Conservation (phyloP, 2,113 vertebrate genomes). For the Mus spicilegus region DNA sequence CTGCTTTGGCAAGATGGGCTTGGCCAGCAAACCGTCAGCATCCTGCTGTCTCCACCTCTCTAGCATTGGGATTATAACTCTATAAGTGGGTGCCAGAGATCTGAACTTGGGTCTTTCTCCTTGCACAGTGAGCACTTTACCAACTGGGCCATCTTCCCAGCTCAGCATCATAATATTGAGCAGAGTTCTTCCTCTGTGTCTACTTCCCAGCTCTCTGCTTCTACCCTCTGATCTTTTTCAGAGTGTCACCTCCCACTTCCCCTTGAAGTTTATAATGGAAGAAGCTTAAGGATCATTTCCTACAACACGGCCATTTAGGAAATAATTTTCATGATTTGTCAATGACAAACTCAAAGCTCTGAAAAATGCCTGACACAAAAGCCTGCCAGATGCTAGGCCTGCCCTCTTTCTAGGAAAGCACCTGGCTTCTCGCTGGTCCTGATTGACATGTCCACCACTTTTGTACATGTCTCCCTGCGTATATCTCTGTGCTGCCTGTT, state of each 20-base stretch:
- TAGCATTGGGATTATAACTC: neutral
- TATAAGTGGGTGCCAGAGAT: neutral
- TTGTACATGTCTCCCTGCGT: neutral
- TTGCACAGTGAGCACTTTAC: neutral
- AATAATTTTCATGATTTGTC: neutral
- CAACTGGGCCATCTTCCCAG: neutral
- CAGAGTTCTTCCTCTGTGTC: neutral
- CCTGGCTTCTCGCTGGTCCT: neutral
- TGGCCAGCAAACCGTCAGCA: neutral
- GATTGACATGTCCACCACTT: neutral
- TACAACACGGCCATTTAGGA: conserved; percentile 32
- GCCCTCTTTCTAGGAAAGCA: neutral
- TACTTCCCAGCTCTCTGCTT: neutral
- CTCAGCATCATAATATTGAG: neutral
- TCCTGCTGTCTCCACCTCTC: neutral
- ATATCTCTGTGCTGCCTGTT: neutral
- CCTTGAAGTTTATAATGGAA: neutral
- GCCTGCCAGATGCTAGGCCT: neutral
- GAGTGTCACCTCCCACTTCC: neutral
- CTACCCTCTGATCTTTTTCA: neutral
- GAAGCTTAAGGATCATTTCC: neutral
- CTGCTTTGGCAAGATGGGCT: neutral
- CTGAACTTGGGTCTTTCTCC: neutral
- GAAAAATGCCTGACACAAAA: neutral
- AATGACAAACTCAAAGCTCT: neutral